Base-by-base conservation (phyloP, 2,888 invertebrate species). In the Epinotia bilunana region DNA sequence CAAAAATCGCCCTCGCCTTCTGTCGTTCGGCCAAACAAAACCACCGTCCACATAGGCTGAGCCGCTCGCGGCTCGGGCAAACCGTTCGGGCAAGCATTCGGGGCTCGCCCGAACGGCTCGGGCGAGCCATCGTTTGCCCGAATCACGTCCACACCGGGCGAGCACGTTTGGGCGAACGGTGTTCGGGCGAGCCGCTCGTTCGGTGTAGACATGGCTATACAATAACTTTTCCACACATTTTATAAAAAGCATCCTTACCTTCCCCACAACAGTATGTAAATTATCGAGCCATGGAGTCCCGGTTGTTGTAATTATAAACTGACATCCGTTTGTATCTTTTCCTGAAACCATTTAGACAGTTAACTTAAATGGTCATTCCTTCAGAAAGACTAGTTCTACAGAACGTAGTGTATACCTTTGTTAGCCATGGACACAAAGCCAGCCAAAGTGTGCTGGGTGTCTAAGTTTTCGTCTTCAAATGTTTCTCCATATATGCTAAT, bases 361-460 rank as follows among this genome's bases (percentile, higher is more conserved):
- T 7, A 39, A 57, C 12, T 12, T 75, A 75, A 58, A n/a, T 58
- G 43, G 3, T n/a, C n/a, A 65, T 2, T 2, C 49, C 9, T 28
- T 28, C 2, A 63, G 12, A 28, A n/a, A 53, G n/a, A 53, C 7
- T 53, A 2, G 53, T 53, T 53, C 5, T n/a, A 7, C 2, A 53
- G n/a, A 53, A 20, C 7, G 1, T 39, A 55, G 20, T 53, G 11
- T 46, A 12, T 39, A 92, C 96, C 96, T 84, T 95, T 95, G 88
- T 99, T 99, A 1, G 98, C 99, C 99, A 99, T 98, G 79, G 98
- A 97, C 58, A 99, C 92, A 90, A 98, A 97, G 73, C 99, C 98
- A 2, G 98, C 95, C 13, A 95, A 95, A 77, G 95, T 96, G 85
- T 98, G 98, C 83, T 97, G 96, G 5, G 98, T 95, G 43, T 95